Percentiles rank a stretch among this genome's conserved stretches.
Conservation (phyloP, 1,140 invertebrate genomes). For the Achroia grisella region DNA sequence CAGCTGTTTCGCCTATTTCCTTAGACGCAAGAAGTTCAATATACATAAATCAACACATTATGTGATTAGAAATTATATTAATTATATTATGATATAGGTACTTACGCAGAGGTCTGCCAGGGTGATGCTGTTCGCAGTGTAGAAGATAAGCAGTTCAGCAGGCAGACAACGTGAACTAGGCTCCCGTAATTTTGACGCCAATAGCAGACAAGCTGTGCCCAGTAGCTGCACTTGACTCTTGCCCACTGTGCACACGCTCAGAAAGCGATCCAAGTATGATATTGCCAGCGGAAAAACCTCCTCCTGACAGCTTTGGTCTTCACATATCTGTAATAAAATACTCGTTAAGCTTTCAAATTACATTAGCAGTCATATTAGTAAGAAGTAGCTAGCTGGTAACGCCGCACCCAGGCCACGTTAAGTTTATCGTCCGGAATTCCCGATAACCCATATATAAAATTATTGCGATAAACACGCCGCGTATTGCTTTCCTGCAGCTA, state of each 20-base stretch:
- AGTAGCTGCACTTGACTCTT: slow-evolving; percentile 92
- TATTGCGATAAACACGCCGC: slow-evolving; percentile 53
- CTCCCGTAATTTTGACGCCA: slow-evolving; percentile 93
- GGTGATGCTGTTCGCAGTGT: slow-evolving; percentile 93
- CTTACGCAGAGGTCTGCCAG: slow-evolving; percentile 89
- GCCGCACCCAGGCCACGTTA: slow-evolving; percentile 32
- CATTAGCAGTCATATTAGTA: slow-evolving; percentile 15
- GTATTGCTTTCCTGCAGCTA: slow-evolving; percentile 43
- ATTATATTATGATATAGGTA: not conserved
- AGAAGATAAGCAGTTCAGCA: slow-evolving; percentile 88
- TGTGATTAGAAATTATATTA: not conserved
- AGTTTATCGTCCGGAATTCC: slow-evolving; percentile 61
- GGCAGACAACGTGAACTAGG: slow-evolving; percentile 81
- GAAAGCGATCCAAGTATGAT: slow-evolving; percentile 94
- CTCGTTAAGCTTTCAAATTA: slow-evolving; percentile 7
- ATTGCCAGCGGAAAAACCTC: slow-evolving; percentile 93
- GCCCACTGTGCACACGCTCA: slow-evolving; percentile 84
- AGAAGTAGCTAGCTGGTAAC: slow-evolving; percentile 18
- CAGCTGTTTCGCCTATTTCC: slow-evolving; percentile 52
- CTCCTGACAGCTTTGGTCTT: slow-evolving; percentile 92
- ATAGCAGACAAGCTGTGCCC: slow-evolving; percentile 89
- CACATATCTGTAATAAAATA: slow-evolving; percentile 85
- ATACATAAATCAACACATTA: slow-evolving; percentile 4
- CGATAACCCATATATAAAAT: slow-evolving; percentile 69
- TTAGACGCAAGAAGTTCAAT: slow-evolving; percentile 31